Evolutionary conservation across 2,888 invertebrate genomes (phyloP), one percentile per base, ranked within the genome.

Genomic region (Argyra leucocephala): DNA sequence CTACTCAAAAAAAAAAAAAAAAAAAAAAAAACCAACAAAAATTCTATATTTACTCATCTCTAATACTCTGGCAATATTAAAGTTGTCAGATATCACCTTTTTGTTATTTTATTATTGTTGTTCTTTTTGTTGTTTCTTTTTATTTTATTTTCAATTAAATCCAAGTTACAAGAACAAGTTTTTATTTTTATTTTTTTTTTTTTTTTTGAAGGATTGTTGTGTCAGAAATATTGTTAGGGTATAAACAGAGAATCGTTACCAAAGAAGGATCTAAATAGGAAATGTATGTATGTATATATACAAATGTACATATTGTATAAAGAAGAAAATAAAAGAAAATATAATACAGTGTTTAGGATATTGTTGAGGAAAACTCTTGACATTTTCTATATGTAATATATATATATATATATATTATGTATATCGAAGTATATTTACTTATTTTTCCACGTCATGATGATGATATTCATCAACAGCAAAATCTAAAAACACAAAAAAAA

Each of bases 361-460:
- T 15, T 15, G 3, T 18, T 18, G 5, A 12, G n/a, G 18, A 48
- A 48, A 48, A 48, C 48, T n/a, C 48, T 48, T 48, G 6, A 48
- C 15, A 26, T 6, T 37, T 10, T 3, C 15, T 37, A 37, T 37
- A 37, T 37, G 10, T 37, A 37, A 37, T 37, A 37, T 37, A 15
- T 37, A 37, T 15, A 37, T 37, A 37, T n/a, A n/a, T 48, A 48
- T 48, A 48, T n/a, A 18, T 48, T 48, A 1, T 48, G 18, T 48
- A 18, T 48, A n/a, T 48, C 12, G 1, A 3, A n/a, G 5, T 48
- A n/a, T 48, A n/a, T 9, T 2, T 12, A 1, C 2, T 15, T n/a
- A 48, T 48, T 48, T 48, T 48, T 48, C 48, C 48, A 48, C 48
- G 48, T 48, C 48, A 48, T 48, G 48, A 48, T 48, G 48, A 48